These are phyloP conservation scores for Antechinus flavipes DNA, from an alignment of 2,113 vertebrate species.

Conservation along the genomic window DNA sequence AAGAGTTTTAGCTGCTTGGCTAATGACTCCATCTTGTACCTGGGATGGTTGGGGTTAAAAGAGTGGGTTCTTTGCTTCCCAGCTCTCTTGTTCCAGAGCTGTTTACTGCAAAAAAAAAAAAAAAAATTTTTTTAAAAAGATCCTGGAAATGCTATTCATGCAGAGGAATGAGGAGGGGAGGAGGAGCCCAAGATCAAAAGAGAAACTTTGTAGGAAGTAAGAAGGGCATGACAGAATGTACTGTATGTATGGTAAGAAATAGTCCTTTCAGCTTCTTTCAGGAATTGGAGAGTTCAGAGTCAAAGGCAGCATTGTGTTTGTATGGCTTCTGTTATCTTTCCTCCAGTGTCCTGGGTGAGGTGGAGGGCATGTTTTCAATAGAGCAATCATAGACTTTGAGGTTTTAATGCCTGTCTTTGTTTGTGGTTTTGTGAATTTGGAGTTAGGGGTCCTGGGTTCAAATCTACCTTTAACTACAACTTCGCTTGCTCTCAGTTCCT, in stretches of 20 bases:
- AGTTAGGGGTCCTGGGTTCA: neutral
- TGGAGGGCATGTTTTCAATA: neutral
- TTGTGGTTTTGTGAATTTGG: neutral
- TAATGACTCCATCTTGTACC: neutral
- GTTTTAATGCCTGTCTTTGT: neutral
- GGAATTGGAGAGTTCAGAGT: neutral
- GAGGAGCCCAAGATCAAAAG: constrained; percentile 22
- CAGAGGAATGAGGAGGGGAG: constrained; percentile 10
- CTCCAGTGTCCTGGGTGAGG: neutral
- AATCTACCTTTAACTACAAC: neutral
- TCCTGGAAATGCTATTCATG: neutral
- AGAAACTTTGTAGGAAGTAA: constrained; percentile 18
- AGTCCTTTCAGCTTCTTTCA: neutral
- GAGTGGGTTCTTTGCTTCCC: neutral
- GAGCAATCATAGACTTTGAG: constrained; percentile 29
- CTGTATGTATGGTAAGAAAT: neutral
- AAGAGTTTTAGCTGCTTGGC: neutral
- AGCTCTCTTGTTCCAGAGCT: neutral
- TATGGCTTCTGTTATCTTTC: neutral
- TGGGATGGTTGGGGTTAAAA: neutral
- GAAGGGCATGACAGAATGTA: constrained; percentile 9
- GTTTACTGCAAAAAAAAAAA: neutral
- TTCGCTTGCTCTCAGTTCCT: neutral
- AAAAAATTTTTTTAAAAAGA: neutral
- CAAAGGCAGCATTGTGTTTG: neutral